Evolutionary conservation across 2,797 vertebrate species (phyloP).

Genomic region (Myoxocephalus aenaeus): DNA sequence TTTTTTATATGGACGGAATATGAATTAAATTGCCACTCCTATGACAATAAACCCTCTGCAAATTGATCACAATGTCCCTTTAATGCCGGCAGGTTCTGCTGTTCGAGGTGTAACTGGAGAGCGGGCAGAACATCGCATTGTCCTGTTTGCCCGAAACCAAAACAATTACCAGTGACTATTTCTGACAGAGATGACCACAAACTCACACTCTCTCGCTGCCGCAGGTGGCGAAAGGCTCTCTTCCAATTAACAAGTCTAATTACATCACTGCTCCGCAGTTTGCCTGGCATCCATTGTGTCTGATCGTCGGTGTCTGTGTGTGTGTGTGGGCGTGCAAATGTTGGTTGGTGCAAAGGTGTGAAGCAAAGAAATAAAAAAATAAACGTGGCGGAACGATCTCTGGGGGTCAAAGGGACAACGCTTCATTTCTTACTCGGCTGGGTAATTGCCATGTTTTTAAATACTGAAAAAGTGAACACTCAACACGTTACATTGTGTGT

Average conservation of each 20-base stretch:
- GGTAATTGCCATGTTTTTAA: constrained; percentile 36
- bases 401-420: constrained; percentile 30
- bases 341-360: constrained; percentile 18
- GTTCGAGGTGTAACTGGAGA: constrained; percentile 42
- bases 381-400: constrained; percentile 32
- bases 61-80: constrained; percentile 47
- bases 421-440: constrained; percentile 36
- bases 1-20: constrained; percentile 23
- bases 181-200: constrained; percentile 69
- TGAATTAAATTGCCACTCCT: constrained; percentile 42
- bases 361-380: constrained; percentile 2
- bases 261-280: constrained; percentile 62
- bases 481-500: neutral
- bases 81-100: constrained; percentile 20
- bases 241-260: constrained; percentile 78
- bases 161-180: constrained; percentile 62
- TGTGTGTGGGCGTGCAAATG: constrained; percentile 4
- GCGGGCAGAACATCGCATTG: constrained; percentile 24
- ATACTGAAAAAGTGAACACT: constrained; percentile 10
- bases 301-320: constrained; percentile 18
- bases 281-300: constrained; percentile 46
- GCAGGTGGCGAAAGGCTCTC: constrained; percentile 67
- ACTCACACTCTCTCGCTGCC: constrained; percentile 58
- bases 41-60: constrained; percentile 46
- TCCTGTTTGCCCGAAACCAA: constrained; percentile 55